Base-by-base conservation (phyloP, 2,888 invertebrate genomes). In the Petrolisthes manimaculis region DNA sequence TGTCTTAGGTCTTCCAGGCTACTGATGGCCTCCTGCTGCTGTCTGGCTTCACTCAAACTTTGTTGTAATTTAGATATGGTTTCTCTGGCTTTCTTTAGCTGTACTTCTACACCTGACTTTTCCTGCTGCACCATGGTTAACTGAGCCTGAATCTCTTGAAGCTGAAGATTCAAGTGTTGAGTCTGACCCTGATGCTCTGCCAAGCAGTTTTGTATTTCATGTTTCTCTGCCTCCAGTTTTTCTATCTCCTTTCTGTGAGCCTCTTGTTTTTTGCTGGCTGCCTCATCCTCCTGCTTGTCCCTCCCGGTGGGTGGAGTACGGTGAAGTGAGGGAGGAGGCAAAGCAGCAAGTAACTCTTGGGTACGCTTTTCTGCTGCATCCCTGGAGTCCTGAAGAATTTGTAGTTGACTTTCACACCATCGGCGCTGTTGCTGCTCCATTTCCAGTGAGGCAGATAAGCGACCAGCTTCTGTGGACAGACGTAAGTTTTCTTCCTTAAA, bases 251-350 rank as follows among this genome's bases (percentile, higher is more conserved):
- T 67, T 21, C 81, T 74, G 12, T 67, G 71, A n/a, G 84, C 37
- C 61, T 88, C 84, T 53, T 84, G 77, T 21, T 88, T 71, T 51
- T 54, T 78, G 51, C 54, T 74, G 8, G 67, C 71, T 9, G 37
- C 67, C 53, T 74, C 82, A 4, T 84, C 88, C 5, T 88, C 88
- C 54, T 88, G 78, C 56, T 84, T 69, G 51, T 88, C 84, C 54
- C 88, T 71, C 4, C 88, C 84, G 6, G 88, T 84, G 14, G 88
- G 88, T 9, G 88, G 88, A 12, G 84, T 88, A 61, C 88, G 88
- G n/a, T 84, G 81, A 37, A 88, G 51, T 24, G 87, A 80, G 18
- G 83, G 24, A n/a, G 84, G 88, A 71, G 84, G 84, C 14, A 88
- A 24, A 51, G 56, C 74, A 12, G 56, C 24, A 61, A 88, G 74